Evolutionary conservation across 2,797 vertebrate species (phyloP).

Genomic region (Gadopsis marmoratus): DNA sequence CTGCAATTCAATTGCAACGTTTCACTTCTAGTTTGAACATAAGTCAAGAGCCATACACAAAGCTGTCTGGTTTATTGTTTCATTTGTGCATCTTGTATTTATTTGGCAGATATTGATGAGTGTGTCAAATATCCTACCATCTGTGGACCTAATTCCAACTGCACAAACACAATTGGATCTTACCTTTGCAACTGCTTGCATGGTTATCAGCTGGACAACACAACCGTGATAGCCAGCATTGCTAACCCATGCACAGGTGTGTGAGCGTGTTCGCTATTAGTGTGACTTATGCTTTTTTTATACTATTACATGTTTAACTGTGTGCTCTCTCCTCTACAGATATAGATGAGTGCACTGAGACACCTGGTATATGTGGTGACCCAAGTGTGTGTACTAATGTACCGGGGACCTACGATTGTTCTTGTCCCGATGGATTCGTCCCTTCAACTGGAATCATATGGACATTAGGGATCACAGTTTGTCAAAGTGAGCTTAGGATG

Average conservation of each 20-base stretch:
- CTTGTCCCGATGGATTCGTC: slow-evolving; percentile 71
- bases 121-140: slow-evolving; percentile 32
- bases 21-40: background rate
- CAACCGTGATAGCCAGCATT: slow-evolving; percentile 31
- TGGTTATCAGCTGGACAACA: slow-evolving; percentile 46
- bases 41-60: background rate
- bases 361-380: slow-evolving; percentile 61
- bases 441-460: slow-evolving; percentile 71
- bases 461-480: slow-evolving; percentile 51
- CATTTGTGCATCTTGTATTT: slow-evolving; percentile 1
- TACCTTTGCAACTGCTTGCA: slow-evolving; percentile 59
- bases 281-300: background rate
- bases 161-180: slow-evolving; percentile 67
- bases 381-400: slow-evolving; percentile 67
- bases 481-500: slow-evolving; percentile 63
- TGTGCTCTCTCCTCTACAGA: slow-evolving; percentile 57
- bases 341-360: slow-evolving; percentile 74
- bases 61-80: background rate
- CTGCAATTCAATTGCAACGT: background rate
- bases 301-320: too few species aligned
- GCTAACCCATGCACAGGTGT: slow-evolving; percentile 68
- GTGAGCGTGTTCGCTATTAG: background rate
- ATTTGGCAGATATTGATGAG: slow-evolving; percentile 65
- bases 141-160: slow-evolving; percentile 71
- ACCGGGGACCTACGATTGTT: slow-evolving; percentile 68